phyloP scores from a whole-genome alignment of 2,888 invertebrate genomes.

The Dryocosmus kuriphilus region DNA sequence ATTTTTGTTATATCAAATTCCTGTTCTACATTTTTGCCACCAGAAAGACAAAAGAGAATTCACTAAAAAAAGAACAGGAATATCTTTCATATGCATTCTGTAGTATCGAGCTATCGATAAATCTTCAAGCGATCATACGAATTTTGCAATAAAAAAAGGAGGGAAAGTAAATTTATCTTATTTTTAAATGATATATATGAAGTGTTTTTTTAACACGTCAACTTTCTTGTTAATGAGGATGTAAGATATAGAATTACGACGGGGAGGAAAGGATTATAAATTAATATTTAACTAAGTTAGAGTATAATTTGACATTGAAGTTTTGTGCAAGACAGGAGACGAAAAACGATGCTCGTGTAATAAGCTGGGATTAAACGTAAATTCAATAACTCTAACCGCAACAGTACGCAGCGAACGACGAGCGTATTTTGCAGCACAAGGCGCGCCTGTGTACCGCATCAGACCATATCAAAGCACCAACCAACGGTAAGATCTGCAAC shows the following conservation, averaged over 20 bases:
- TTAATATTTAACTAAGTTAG: not conserved
- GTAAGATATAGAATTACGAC: not conserved
- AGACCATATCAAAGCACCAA: slow-evolving; percentile 44
- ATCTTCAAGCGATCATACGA: not conserved
- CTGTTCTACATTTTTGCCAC: not conserved
- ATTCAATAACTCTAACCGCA: slow-evolving; percentile 55
- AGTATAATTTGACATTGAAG: slow-evolving; percentile 34
- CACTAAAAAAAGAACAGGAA: not conserved
- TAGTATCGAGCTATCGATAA: not conserved
- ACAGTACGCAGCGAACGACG: slow-evolving; percentile 46
- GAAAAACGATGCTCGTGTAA: slow-evolving; percentile 44
- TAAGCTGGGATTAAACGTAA: slow-evolving; percentile 55
- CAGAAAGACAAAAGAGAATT: not conserved
- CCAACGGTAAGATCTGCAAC: slow-evolving; percentile 22
- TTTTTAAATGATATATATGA: not conserved
- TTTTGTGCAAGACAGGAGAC: not conserved
- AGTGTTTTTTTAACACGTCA: not conserved
- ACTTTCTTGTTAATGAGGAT: not conserved
- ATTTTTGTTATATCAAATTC: slow-evolving; percentile 17
- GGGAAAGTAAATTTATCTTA: not conserved
- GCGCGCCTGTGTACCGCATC: slow-evolving; percentile 51
- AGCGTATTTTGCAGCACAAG: slow-evolving; percentile 48
- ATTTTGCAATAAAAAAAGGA: not conserved
- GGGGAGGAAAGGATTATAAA: not conserved
- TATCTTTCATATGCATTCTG: not conserved